These are phyloP conservation scores for Parochlus steinenii DNA, from an alignment of 2,888 invertebrate species.

Conservation along the genomic window DNA sequence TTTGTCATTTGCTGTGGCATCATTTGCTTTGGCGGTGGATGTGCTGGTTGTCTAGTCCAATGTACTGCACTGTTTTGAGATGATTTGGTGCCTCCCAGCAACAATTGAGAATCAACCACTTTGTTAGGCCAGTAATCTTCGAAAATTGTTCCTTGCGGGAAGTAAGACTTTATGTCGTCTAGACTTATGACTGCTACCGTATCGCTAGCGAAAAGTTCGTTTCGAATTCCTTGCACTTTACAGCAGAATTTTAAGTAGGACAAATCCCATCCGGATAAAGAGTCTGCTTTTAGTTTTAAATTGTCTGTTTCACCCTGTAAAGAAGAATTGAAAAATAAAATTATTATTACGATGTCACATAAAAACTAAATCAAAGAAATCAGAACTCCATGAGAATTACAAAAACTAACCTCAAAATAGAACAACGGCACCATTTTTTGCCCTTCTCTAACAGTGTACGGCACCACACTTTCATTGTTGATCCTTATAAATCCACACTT, in stretches of 20 bases:
- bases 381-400: no score
- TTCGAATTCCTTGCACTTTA: conserved; percentile 83
- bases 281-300: conserved; percentile 70
- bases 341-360: no score
- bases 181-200: conserved; percentile 81
- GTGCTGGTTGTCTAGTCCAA: conserved; percentile 63
- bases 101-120: conserved; percentile 63
- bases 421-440: conserved; percentile 84
- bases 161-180: conserved; percentile 78
- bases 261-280: conserved; percentile 80
- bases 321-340: no score
- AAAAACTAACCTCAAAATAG: conserved; percentile 58
- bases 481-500: conserved; percentile 84
- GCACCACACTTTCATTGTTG: conserved; percentile 85
- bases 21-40: conserved; percentile 39
- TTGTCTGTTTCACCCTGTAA: conserved; percentile 91
- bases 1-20: conserved; percentile 21
- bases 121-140: conserved; percentile 90
- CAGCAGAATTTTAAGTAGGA: conserved; percentile 88
- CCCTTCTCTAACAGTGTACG: conserved; percentile 68
- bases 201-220: conserved; percentile 80
- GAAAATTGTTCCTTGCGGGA: conserved; percentile 75
- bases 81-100: conserved; percentile 48
- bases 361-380: no score
- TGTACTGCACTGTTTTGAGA: conserved; percentile 40